Percentiles rank a stretch among this genome's conserved stretches.
phyloP scores from a whole-genome alignment of 2,888 invertebrate species.

The Vandiemenella viatica region DNA sequence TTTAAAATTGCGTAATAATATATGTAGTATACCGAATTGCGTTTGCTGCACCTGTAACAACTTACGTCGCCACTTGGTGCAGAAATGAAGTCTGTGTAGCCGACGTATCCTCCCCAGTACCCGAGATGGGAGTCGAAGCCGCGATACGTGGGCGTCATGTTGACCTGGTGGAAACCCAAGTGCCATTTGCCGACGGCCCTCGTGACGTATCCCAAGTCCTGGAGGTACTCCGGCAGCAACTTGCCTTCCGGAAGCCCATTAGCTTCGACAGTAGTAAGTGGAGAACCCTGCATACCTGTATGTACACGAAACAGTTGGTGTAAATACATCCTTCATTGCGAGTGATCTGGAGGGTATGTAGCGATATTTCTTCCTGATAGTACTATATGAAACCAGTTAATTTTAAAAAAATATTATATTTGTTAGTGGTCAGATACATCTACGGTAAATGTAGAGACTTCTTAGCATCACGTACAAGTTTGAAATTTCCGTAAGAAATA shows the following conservation, averaged over 20 bases:
- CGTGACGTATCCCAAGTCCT: constrained; percentile 30
- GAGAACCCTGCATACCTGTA: constrained; percentile 32
- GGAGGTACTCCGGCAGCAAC: constrained; percentile 31
- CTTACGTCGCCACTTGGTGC: too few species aligned
- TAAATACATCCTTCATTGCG: not conserved
- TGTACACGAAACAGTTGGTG: not conserved
- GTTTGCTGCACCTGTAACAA: too few species aligned
- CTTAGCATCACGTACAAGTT: too few species aligned
- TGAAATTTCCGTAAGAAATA: too few species aligned
- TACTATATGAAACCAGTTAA: too few species aligned
- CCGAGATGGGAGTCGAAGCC: constrained; percentile 35
- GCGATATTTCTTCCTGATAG: too few species aligned
- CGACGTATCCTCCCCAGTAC: constrained; percentile 31
- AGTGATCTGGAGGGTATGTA: too few species aligned
- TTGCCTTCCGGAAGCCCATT: constrained; percentile 32
- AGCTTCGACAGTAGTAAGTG: constrained; percentile 28
- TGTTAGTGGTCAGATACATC: too few species aligned
- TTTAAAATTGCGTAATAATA: too few species aligned
- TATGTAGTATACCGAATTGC: too few species aligned
- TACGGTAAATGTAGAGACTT: too few species aligned
- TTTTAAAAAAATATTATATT: too few species aligned
- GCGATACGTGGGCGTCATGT: constrained; percentile 29
- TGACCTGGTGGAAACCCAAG: constrained; percentile 30
- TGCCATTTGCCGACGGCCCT: constrained; percentile 37
- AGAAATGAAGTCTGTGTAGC: constrained; percentile 35